Evolutionary conservation across 2,797 vertebrate species (phyloP).

Genomic region (Notolepis coatsorum): DNA sequence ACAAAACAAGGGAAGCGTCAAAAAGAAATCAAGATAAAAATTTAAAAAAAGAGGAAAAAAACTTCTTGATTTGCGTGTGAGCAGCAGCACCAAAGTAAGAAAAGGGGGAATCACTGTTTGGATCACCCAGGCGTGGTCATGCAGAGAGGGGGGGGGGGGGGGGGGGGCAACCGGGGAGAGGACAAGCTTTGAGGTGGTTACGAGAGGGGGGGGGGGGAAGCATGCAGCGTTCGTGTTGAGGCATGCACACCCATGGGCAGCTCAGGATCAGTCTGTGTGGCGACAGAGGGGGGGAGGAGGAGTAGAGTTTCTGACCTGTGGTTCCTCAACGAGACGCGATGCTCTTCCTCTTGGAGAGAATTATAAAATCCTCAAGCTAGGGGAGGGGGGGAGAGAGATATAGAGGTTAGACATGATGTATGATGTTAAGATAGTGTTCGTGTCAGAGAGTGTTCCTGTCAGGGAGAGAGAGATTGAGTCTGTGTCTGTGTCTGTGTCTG

Average conservation of each 20-base stretch:
- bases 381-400: constrained; percentile 60
- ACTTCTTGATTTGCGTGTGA: neutral
- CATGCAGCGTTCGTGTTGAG: constrained; percentile 71
- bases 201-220: constrained; percentile 13
- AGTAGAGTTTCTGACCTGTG: constrained; percentile 83
- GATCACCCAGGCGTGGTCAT: constrained; percentile 65
- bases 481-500: neutral
- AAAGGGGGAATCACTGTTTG: neutral
- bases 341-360: constrained; percentile 82
- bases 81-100: constrained; percentile 41
- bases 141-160: constrained; percentile 44
- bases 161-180: too few species aligned
- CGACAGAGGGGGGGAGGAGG: constrained; percentile 44
- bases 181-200: constrained; percentile 42
- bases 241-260: constrained; percentile 63
- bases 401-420: constrained; percentile 71
- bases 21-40: neutral
- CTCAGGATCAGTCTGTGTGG: constrained; percentile 44
- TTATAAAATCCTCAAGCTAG: constrained; percentile 85
- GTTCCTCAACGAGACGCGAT: constrained; percentile 77
- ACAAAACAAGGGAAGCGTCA: constrained; percentile 17
- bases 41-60: neutral
- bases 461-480: constrained; percentile 15
- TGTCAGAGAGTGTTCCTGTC: neutral
- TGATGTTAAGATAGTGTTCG: constrained; percentile 4